Evolutionary conservation across 2,888 invertebrate species (phyloP), one percentile per base, ranked within the genome.

Genomic region (Cynaeus angustus): DNA sequence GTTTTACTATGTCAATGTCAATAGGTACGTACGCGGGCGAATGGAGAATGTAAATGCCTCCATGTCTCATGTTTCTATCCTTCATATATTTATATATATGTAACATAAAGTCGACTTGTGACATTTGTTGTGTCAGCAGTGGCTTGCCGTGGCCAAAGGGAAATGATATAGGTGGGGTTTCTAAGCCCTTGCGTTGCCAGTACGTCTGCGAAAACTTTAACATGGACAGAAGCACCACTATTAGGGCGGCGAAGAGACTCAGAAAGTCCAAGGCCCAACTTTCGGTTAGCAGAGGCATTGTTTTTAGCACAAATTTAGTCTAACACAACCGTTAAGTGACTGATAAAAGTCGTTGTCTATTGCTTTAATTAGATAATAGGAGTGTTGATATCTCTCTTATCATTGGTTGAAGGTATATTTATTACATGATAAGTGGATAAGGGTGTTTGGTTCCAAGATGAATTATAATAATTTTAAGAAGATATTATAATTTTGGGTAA

Each of bases 31-130:
- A 74, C 21, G 46, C n/a, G 10, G 78, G 74, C 7, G 30, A 21
- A 9, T 86, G 83, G 71, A 90, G 88, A 3, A 68, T 0, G 61
- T 75, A 75, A 7, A 77, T 66, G 4, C 78, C 78, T 8, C 67
- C 73, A 41, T 76, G 71, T 55, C 66, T 66, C 10, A 61, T 10
- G 6, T 67, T 62, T 5, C 38, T 9, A n/a, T 26, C 26, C 6
- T 50, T 37, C 3, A 48, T 33, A 45, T 61, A 59, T 5, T 43
- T 33, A 33, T 68, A 61, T 1, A 53, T 43, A 6, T 46, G 8
- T 8, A 13, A 8, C 26, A 37, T 14, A 2, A 61, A 53, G 28
- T 61, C 61, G 8, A 14, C 16, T 9, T 61, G 21, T 12, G 68
- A 9, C 43, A 41, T n/a, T 13, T 28, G 13, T 58, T 66, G 66